A percentile compares a stretch with the other conserved stretches of the same genome.
These are phyloP conservation scores for Ptychochromis oligacanthus DNA, from an alignment of 2,113 vertebrate genomes.

Conservation along the genomic window DNA sequence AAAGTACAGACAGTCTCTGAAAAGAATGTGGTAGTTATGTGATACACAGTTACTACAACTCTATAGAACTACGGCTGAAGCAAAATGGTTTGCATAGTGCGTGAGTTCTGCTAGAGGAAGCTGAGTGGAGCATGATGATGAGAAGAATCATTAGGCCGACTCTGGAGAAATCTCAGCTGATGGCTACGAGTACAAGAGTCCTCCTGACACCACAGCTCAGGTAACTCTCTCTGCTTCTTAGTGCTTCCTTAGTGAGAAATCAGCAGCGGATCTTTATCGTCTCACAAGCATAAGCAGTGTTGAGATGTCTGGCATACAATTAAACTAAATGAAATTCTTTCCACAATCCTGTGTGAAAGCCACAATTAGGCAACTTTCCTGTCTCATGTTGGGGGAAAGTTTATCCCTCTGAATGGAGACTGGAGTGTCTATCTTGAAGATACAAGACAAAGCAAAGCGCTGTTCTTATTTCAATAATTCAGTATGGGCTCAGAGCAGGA, in stretches of 20 bases:
- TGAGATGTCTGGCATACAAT: not conserved
- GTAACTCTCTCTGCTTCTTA: not conserved
- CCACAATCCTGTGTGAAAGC: not conserved
- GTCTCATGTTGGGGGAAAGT: slow-evolving; percentile 37
- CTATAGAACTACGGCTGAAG: not conserved
- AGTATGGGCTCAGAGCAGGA: slow-evolving; percentile 35
- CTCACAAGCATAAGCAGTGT: not conserved
- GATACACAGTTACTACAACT: not conserved
- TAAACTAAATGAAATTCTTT: not conserved
- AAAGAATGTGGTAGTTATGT: not conserved
- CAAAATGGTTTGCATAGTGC: not conserved
- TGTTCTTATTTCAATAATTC: slow-evolving; percentile 62
- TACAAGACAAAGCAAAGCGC: slow-evolving; percentile 41
- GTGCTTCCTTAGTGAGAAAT: not conserved
- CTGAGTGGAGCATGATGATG: slow-evolving; percentile 22
- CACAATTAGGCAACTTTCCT: not conserved
- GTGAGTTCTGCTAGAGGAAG: not conserved
- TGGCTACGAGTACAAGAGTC: slow-evolving; percentile 7
- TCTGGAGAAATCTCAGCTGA: slow-evolving; percentile 40
- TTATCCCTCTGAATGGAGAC: slow-evolving; percentile 32
- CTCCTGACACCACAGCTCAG: slow-evolving; percentile 30
- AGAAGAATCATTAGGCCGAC: slow-evolving; percentile 34
- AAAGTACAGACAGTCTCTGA: not conserved
- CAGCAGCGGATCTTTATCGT: slow-evolving; percentile 3
- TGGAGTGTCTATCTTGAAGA: slow-evolving; percentile 48